These are phyloP conservation scores for Tympanuchus pallidicinctus DNA, from an alignment of 2,113 vertebrate genomes.

Conservation along the genomic window DNA sequence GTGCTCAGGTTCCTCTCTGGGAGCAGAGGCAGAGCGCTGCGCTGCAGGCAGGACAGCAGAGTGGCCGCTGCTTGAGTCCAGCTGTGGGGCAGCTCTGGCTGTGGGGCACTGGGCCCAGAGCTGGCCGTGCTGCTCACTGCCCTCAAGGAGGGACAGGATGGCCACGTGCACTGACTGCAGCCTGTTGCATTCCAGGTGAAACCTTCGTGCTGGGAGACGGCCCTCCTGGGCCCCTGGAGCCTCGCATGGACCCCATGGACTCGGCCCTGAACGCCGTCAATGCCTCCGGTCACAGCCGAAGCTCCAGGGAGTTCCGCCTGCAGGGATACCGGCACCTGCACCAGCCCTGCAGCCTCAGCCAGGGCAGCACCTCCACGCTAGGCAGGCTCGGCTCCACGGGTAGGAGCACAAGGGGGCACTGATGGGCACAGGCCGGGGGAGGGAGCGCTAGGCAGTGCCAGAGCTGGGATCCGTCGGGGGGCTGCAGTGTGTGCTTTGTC, in stretches of 20 bases:
- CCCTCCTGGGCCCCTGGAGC: conserved; percentile 78
- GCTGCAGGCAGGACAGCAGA: no score
- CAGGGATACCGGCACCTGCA: conserved; percentile 82
- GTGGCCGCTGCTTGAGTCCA: no score
- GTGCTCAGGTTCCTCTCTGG: no score
- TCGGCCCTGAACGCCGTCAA: conserved; percentile 85
- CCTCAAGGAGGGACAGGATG: no score
- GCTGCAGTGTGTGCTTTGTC: no score
- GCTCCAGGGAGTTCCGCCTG: conserved; percentile 77
- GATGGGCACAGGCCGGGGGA: no score
- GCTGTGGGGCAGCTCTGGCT: no score
- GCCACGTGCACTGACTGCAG: conserved; percentile 36
- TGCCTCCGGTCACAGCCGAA: conserved; percentile 77
- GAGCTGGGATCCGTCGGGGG: no score
- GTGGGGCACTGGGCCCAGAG: no score
- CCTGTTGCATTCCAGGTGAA: conserved; percentile 82
- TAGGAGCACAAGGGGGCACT: conserved; percentile 49
- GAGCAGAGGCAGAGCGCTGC: no score
- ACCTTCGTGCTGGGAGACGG: conserved; percentile 84
- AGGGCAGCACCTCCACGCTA: conserved; percentile 73
- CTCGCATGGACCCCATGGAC: conserved; percentile 83
- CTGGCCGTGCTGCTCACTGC: no score
- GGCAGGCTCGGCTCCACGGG: conserved; percentile 86
- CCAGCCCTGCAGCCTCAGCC: conserved; percentile 78
- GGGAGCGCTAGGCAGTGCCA: no score